Conservation (phyloP, 1,140 invertebrate genomes). For the Potamilus streckersoni region DNA sequence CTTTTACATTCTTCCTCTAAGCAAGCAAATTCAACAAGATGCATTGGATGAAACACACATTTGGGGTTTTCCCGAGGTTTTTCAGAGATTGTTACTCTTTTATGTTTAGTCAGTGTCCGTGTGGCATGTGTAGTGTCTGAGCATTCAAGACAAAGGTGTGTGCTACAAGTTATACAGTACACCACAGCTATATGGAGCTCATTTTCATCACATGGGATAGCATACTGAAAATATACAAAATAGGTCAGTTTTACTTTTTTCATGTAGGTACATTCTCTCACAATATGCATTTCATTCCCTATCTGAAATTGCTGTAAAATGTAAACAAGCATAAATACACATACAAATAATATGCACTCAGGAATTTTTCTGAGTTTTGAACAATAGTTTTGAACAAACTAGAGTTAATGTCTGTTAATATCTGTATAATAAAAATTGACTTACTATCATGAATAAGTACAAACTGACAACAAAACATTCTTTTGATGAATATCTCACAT, state of each 20-base stretch:
- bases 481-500: no score
- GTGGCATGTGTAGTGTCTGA: constrained; percentile 73
- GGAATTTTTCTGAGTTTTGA: no score
- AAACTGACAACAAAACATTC: no score
- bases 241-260: background rate
- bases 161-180: constrained; percentile 74
- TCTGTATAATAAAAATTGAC: no score
- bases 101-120: constrained; percentile 73
- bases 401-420: no score
- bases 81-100: constrained; percentile 74
- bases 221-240: constrained; percentile 64
- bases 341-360: no score
- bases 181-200: constrained; percentile 74
- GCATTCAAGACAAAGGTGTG: constrained; percentile 74
- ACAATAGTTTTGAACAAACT: no score
- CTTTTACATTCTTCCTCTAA: constrained; percentile 73
- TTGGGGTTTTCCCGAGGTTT: constrained; percentile 75
- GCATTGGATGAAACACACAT: constrained; percentile 73
- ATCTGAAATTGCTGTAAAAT: no score
- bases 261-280: no score
- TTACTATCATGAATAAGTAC: no score
- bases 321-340: no score
- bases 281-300: no score
- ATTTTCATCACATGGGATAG: constrained; percentile 74
- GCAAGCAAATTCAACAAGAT: constrained; percentile 75